Conservation (phyloP, 2,113 vertebrate species). For the Antechinus stuartii region DNA sequence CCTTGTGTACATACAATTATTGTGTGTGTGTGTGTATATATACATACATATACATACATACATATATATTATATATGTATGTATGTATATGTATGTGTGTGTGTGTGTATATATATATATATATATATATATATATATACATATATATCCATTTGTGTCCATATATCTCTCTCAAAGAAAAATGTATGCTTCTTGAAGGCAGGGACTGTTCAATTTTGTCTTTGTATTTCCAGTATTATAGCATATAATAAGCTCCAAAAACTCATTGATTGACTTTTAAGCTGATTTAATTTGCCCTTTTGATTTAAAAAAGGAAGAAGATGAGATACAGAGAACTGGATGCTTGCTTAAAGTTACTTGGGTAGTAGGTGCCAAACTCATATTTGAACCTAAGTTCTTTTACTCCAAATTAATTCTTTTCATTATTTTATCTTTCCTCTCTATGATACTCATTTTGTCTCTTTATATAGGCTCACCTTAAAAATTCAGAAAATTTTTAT, state of each 20-base stretch:
- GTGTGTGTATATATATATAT: no score
- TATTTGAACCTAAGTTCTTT: not conserved
- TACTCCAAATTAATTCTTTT: not conserved
- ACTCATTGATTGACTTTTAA: not conserved
- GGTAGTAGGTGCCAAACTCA: not conserved
- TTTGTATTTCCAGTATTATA: not conserved
- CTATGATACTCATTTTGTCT: not conserved
- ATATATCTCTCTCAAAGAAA: conserved; percentile 25
- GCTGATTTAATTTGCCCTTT: not conserved
- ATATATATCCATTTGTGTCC: conserved; percentile 34
- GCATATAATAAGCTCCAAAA: conserved; percentile 25
- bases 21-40: not conserved
- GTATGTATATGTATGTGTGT: no score
- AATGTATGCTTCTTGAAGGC: conserved; percentile 52
- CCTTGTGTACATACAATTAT: not conserved
- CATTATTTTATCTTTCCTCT: not conserved
- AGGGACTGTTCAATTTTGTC: conserved; percentile 20
- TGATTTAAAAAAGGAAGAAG: not conserved
- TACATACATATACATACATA: no score
- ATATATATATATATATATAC: not conserved
- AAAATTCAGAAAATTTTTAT: not conserved
- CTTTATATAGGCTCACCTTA: not conserved
- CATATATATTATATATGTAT: no score
- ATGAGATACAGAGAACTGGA: not conserved
- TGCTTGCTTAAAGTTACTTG: not conserved